phyloP scores from a whole-genome alignment of 2,888 invertebrate genomes.

The Amphiduros pacificus region DNA sequence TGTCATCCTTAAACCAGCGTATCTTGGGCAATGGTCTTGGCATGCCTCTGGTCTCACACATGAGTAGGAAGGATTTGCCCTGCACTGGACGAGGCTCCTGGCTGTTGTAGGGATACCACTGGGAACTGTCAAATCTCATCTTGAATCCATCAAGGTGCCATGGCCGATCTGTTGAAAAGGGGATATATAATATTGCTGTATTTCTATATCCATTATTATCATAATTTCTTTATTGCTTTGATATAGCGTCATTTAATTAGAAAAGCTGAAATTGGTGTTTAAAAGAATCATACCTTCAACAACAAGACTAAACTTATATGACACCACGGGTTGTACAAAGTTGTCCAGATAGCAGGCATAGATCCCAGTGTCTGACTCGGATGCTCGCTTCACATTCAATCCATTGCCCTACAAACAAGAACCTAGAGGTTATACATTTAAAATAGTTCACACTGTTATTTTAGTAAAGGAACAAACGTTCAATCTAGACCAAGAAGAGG shows the following conservation, averaged over 20 bases:
- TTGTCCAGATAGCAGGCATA: conserved; percentile 36
- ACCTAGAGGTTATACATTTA: not conserved
- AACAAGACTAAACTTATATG: conserved; percentile 32
- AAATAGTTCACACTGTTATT: not conserved
- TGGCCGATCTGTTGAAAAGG: conserved; percentile 28
- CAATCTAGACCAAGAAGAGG: too few species aligned
- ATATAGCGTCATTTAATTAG: too few species aligned
- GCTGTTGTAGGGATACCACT: conserved; percentile 29
- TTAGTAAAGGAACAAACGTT: too few species aligned
- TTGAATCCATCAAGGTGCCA: conserved; percentile 35
- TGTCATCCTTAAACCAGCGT: conserved; percentile 31
- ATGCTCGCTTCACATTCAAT: conserved; percentile 24
- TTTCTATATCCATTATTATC: too few species aligned
- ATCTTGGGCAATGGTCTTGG: conserved; percentile 33
- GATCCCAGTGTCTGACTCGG: conserved; percentile 32
- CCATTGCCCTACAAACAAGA: conserved; percentile 29
- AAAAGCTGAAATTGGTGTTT: too few species aligned
- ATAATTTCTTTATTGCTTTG: too few species aligned
- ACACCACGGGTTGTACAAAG: conserved; percentile 36
- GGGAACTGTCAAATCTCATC: conserved; percentile 35
- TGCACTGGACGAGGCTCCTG: conserved; percentile 28
- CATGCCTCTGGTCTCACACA: conserved; percentile 35
- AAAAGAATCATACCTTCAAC: conserved; percentile 36
- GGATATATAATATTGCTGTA: not conserved
- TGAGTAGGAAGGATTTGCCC: conserved; percentile 33